phyloP scores from a whole-genome alignment of 2,888 invertebrate species.

The Spisula subtruncata region DNA sequence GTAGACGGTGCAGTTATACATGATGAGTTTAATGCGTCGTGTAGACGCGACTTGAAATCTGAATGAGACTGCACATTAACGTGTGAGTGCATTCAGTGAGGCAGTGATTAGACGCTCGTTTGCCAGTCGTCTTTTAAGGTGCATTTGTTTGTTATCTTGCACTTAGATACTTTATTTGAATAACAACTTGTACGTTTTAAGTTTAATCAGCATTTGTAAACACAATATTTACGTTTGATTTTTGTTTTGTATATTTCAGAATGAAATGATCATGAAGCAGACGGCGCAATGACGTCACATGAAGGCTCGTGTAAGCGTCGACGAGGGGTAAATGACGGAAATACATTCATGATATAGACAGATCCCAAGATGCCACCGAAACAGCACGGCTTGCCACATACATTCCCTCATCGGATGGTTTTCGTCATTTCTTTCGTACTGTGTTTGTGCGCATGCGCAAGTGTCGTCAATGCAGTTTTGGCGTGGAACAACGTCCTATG shows the following conservation, averaged over 20 bases:
- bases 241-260: neutral
- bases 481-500: constrained; percentile 80
- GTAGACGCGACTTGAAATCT: neutral
- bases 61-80: neutral
- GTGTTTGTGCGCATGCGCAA: constrained; percentile 79
- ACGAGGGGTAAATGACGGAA: neutral
- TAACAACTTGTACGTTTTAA: neutral
- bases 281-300: neutral
- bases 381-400: constrained; percentile 60
- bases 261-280: neutral
- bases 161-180: neutral
- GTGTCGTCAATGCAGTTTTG: constrained; percentile 80
- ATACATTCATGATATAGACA: neutral
- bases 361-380: constrained; percentile 10
- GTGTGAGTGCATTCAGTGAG: neutral
- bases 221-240: neutral
- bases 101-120: neutral
- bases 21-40: neutral
- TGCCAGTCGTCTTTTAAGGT: neutral
- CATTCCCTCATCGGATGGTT: constrained; percentile 81
- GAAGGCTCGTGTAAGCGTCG: neutral
- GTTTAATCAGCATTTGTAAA: neutral
- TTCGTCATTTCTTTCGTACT: constrained; percentile 79
- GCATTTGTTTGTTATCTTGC: neutral
- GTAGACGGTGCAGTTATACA: neutral